These are phyloP conservation scores for Centropus unirufus DNA, from an alignment of 2,113 vertebrate genomes.

Conservation along the genomic window DNA sequence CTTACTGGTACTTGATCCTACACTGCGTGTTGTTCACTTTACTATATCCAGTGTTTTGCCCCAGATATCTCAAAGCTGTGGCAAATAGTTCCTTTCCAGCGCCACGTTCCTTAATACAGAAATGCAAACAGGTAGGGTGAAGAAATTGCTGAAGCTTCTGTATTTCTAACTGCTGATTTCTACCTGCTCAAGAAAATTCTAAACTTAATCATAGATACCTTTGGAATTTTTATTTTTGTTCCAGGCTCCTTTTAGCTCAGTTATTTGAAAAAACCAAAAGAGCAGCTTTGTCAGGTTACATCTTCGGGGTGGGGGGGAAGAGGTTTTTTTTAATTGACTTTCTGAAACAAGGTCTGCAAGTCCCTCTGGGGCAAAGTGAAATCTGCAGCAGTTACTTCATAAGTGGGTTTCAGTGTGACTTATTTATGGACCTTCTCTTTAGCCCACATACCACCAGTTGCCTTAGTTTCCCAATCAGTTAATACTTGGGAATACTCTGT, in stretches of 20 bases:
- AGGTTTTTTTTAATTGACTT: not conserved
- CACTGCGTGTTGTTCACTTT: not conserved
- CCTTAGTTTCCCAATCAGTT: constrained; percentile 32
- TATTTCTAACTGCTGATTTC: not conserved
- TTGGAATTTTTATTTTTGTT: not conserved
- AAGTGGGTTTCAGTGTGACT: not conserved
- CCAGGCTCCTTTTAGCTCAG: not conserved
- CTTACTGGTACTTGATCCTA: not conserved
- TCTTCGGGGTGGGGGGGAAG: not conserved
- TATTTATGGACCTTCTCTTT: constrained; percentile 41
- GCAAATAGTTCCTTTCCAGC: not conserved
- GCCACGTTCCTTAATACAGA: not conserved
- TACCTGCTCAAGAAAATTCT: not conserved
- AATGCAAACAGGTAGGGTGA: not conserved
- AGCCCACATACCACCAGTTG: constrained; percentile 26
- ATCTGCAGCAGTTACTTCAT: constrained; percentile 23
- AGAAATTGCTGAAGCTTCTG: not conserved
- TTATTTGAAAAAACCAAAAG: not conserved
- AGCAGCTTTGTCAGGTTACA: not conserved
- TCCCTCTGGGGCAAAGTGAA: not conserved
- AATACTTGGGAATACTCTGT: not conserved
- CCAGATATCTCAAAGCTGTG: not conserved
- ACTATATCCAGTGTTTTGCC: not conserved
- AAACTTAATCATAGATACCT: not conserved
- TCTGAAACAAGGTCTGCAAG: not conserved